A percentile compares a stretch with the other conserved stretches of the same genome.
phyloP scores from a whole-genome alignment of 2,888 invertebrate genomes.

The Ryuthela nishihirai region DNA sequence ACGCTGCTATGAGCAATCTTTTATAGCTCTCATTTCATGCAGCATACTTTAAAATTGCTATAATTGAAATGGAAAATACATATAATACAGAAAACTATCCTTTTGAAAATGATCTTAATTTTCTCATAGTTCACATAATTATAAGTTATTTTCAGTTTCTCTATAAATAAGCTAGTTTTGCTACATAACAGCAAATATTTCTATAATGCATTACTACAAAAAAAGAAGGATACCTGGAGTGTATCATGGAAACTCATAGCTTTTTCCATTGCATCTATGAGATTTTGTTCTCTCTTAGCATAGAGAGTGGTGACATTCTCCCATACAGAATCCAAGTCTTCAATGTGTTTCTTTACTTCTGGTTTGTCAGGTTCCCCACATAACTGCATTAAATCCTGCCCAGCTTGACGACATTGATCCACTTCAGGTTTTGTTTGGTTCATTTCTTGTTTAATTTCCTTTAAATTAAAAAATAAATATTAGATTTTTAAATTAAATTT shows the following conservation, averaged over 20 bases:
- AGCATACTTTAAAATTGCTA: too few relatives aligned
- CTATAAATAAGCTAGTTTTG: too few relatives aligned
- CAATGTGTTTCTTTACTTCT: constrained; percentile 95
- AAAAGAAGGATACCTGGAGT: constrained; percentile 66
- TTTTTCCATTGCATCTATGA: constrained; percentile 95
- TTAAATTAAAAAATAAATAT: neutral
- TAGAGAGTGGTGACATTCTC: constrained; percentile 90
- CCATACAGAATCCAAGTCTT: constrained; percentile 91
- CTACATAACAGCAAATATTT: too few relatives aligned
- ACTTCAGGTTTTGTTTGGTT: constrained; percentile 80
- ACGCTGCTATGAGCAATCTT: too few relatives aligned
- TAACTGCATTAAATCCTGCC: constrained; percentile 84
- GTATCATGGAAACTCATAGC: constrained; percentile 90
- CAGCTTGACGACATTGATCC: constrained; percentile 86
- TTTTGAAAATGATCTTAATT: too few relatives aligned
- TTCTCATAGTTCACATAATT: too few relatives aligned
- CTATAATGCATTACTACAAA: too few relatives aligned
- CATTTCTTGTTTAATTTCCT: constrained; percentile 52
- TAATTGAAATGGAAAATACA: too few relatives aligned
- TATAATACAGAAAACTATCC: too few relatives aligned
- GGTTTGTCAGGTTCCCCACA: constrained; percentile 96
- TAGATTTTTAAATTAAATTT: neutral
- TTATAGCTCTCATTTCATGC: too few relatives aligned
- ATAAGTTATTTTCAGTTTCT: too few relatives aligned
- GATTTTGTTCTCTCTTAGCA: constrained; percentile 86